A percentile compares a stretch with the other conserved stretches of the same genome.
Conservation (phyloP, 1,140 invertebrate genomes). For the Vanessa tameamea region DNA sequence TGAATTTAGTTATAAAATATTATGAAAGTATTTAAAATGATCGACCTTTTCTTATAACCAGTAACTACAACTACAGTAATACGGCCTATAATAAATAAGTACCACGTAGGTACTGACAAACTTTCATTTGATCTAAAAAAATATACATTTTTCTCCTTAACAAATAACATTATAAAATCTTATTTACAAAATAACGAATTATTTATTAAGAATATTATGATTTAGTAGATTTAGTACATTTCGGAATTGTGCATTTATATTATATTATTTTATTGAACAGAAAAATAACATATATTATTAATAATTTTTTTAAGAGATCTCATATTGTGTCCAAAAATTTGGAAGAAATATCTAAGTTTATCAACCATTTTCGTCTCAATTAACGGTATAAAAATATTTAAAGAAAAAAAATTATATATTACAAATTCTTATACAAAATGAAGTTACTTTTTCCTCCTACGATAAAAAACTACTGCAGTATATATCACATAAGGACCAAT, state of each 20-base stretch:
- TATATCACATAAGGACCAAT: too few relatives aligned
- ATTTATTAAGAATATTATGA: not conserved
- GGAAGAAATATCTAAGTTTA: too few relatives aligned
- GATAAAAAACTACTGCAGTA: too few relatives aligned
- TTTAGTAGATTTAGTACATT: constrained; percentile 14
- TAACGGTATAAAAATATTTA: not conserved
- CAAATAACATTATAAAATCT: constrained; percentile 12
- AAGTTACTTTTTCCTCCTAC: too few relatives aligned
- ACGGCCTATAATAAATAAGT: not conserved
- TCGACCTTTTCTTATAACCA: not conserved
- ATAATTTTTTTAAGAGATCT: too few relatives aligned
- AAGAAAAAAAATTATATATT: too few relatives aligned
- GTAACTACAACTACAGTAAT: not conserved
- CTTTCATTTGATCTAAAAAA: not conserved
- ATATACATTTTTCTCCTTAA: constrained; percentile 1
- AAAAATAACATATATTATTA: too few relatives aligned
- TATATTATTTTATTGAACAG: not conserved
- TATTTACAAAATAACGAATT: constrained; percentile 16
- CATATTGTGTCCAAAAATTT: too few relatives aligned
- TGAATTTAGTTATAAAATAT: too few relatives aligned
- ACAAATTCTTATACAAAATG: too few relatives aligned
- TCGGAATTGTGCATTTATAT: not conserved
- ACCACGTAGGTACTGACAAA: not conserved
- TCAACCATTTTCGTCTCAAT: not conserved
- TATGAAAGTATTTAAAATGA: not conserved